A percentile compares a stretch with the other conserved stretches of the same genome.
phyloP scores from a whole-genome alignment of 2,113 vertebrate species.

The Taurulus bubalis region DNA sequence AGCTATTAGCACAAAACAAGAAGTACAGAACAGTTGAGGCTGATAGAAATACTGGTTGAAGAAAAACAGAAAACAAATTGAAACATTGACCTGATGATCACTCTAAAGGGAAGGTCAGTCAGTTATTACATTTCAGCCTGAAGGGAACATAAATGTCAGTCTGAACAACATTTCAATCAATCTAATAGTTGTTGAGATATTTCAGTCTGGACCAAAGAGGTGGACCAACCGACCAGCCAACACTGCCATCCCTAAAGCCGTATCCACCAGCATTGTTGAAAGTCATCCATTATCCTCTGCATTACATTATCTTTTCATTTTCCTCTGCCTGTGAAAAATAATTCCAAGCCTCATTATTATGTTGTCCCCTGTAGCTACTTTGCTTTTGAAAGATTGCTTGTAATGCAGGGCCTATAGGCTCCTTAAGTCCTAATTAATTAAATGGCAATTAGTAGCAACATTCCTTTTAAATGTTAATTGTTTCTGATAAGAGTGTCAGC shows the following conservation, averaged over 20 bases:
- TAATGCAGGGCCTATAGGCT: conserved; percentile 39
- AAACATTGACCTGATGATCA: not conserved
- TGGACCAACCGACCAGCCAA: conserved; percentile 3
- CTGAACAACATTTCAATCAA: not conserved
- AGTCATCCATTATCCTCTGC: conserved; percentile 51
- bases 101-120: not conserved
- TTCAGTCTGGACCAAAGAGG: conserved; percentile 13
- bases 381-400: conserved; percentile 63
- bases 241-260: not conserved
- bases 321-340: conserved; percentile 47
- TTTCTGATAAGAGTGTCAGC: conserved; percentile 66
- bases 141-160: not conserved
- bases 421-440: conserved; percentile 63
- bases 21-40: not conserved
- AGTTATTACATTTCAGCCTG: not conserved
- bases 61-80: not conserved
- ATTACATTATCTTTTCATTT: conserved; percentile 67
- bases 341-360: conserved; percentile 67
- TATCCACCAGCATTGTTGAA: conserved; percentile 12
- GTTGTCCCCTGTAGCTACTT: conserved; percentile 58
- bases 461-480: conserved; percentile 70
- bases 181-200: conserved; percentile 4
- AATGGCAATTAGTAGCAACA: conserved; percentile 52
- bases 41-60: not conserved
- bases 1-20: not conserved